phyloP scores from a whole-genome alignment of 2,113 vertebrate genomes.

The Brachypodius melanocephalos region DNA sequence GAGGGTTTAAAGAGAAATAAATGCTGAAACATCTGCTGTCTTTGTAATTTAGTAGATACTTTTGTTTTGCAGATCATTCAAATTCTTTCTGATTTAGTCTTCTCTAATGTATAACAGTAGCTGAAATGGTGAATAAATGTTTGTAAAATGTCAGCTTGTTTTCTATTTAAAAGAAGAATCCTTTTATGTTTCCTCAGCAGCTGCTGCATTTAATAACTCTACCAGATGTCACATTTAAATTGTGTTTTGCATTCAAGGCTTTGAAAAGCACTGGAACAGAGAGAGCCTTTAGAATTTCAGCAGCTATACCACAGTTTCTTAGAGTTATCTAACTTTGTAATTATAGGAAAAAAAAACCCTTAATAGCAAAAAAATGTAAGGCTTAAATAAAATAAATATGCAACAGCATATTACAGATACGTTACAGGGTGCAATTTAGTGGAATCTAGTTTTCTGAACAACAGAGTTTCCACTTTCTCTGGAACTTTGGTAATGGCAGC shows the following conservation, averaged over 20 bases:
- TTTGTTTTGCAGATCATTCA: constrained; percentile 39
- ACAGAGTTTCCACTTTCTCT: background rate
- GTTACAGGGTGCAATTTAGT: background rate
- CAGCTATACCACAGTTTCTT: background rate
- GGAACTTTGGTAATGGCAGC: background rate
- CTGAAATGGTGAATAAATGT: constrained; percentile 25
- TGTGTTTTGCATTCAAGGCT: background rate
- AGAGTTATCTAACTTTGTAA: background rate
- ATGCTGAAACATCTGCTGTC: constrained; percentile 47
- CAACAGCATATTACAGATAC: background rate
- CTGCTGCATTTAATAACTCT: constrained; percentile 31
- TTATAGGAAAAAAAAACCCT: background rate
- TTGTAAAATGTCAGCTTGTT: constrained; percentile 25
- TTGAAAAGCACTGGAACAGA: background rate
- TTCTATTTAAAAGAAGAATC: constrained; percentile 23
- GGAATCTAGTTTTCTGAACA: background rate
- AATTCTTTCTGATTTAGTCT: constrained; percentile 30
- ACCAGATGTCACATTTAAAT: constrained; percentile 50
- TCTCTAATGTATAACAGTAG: constrained; percentile 18
- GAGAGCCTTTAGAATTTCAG: constrained; percentile 2
- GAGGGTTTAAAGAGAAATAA: constrained; percentile 5
- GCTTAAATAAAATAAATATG: background rate
- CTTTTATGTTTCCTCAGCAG: constrained; percentile 39
- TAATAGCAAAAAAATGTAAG: background rate
- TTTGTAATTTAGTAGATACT: constrained; percentile 30